A percentile compares a stretch with the other conserved stretches of the same genome.
These are phyloP conservation scores for Tupaia tana DNA, from an alignment of 2,113 vertebrate species.

Conservation along the genomic window DNA sequence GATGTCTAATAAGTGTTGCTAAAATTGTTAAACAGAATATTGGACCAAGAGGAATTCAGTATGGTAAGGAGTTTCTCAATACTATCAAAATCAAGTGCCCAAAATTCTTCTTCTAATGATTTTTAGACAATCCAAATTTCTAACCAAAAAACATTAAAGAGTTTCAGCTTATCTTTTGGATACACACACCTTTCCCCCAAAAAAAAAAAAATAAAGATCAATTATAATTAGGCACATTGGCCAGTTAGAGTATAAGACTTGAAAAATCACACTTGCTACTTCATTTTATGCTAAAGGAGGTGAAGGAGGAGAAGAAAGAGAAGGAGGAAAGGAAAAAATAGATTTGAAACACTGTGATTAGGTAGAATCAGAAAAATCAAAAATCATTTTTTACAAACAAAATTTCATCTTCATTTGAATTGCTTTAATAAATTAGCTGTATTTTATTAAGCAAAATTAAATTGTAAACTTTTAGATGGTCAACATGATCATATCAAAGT, in stretches of 20 bases:
- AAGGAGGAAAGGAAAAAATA: not conserved
- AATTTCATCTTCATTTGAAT: not conserved
- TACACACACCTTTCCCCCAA: not conserved
- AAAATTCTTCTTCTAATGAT: not conserved
- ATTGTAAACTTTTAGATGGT: not conserved
- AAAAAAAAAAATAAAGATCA: not conserved
- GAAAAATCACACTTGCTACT: not conserved
- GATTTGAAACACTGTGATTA: not conserved
- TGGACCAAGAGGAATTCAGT: not conserved
- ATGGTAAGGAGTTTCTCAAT: not conserved
- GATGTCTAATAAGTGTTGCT: not conserved
- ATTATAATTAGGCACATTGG: not conserved
- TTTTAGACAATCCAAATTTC: not conserved
- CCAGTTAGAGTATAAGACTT: not conserved
- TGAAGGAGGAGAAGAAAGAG: not conserved
- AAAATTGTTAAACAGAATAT: not conserved
- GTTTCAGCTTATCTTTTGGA: not conserved
- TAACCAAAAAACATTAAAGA: not conserved
- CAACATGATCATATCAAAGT: not conserved
- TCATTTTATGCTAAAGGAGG: not conserved
- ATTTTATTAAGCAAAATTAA: constrained; percentile 20
- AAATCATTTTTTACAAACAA: not conserved
- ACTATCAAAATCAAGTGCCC: not conserved
- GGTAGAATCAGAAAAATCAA: not conserved
- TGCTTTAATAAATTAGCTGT: not conserved